A percentile compares a stretch with the other conserved stretches of the same genome.
Conservation (phyloP, 2,797 vertebrate genomes). For the Tamandua tetradactyla region DNA sequence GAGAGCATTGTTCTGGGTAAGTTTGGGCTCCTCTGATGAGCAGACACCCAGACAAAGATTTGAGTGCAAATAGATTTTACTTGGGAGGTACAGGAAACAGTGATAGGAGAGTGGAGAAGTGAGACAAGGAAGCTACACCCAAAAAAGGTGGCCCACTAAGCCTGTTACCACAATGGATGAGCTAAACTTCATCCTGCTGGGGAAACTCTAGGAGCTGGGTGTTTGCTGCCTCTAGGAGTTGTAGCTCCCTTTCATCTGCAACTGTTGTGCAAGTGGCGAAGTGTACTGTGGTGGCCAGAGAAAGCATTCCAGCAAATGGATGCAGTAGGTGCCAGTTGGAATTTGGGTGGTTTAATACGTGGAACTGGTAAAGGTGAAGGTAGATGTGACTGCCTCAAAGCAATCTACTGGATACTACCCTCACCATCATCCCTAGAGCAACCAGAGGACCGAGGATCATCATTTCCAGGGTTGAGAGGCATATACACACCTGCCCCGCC, state of each 20-base stretch:
- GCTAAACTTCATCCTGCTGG: not conserved
- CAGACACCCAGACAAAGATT: not conserved
- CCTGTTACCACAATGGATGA: rapidly evolving
- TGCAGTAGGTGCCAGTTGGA: not conserved
- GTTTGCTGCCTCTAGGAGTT: not conserved
- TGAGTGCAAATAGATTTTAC: constrained; percentile 5
- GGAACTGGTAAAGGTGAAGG: not conserved
- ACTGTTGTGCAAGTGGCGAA: not conserved
- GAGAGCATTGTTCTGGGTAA: not conserved
- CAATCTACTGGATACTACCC: rapidly evolving
- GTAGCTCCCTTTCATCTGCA: not conserved
- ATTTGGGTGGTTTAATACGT: rapidly evolving
- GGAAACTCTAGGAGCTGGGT: not conserved
- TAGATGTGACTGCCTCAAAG: not conserved
- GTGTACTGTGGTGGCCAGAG: not conserved
- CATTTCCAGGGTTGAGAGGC: not conserved
- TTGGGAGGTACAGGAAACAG: not conserved
- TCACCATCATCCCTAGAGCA: not conserved
- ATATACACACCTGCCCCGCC: not conserved
- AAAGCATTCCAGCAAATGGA: not conserved
- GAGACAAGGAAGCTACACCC: not conserved
- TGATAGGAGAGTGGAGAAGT: not conserved
- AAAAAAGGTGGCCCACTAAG: not conserved
- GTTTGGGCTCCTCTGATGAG: not conserved
- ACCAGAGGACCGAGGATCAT: not conserved